phyloP scores from a whole-genome alignment of 1,140 invertebrate genomes.

The Meloidogyne floridensis region DNA sequence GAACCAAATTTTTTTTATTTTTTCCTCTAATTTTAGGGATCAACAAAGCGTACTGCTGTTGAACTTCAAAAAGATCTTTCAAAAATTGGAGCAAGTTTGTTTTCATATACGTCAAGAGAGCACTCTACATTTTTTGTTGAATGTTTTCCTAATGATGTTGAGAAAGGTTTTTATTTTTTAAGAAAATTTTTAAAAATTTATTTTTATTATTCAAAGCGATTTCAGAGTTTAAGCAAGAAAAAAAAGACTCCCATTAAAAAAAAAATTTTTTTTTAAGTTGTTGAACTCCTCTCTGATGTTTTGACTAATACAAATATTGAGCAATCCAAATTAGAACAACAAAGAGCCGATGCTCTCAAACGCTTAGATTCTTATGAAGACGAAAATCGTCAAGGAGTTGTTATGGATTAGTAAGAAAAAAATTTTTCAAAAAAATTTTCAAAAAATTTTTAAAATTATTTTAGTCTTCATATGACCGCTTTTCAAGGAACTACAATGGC shows the following conservation, averaged over 20 bases:
- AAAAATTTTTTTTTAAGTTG: constrained; percentile 69
- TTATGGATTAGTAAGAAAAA: constrained; percentile 78
- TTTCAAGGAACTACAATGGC: constrained; percentile 94
- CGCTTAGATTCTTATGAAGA: constrained; percentile 99
- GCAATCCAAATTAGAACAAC: constrained; percentile 87
- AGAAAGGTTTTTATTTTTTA: constrained; percentile 68
- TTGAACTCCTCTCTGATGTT: constrained; percentile 96
- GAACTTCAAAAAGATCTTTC: constrained; percentile 95
- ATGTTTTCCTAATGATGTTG: constrained; percentile 87
- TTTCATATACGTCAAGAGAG: constrained; percentile 96
- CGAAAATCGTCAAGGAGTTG: constrained; percentile 92
- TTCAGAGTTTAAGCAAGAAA: neutral
- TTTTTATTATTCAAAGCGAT: neutral
- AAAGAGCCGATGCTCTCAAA: constrained; percentile 90
- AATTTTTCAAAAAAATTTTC: neutral
- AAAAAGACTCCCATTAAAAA: neutral
- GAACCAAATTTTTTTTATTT: too few species aligned
- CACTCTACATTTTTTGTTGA: constrained; percentile 99
- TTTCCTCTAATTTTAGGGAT: constrained; percentile 73
- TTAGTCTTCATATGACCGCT: constrained; percentile 88
- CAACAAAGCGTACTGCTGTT: constrained; percentile 86
- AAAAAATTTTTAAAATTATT: neutral
- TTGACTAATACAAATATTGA: constrained; percentile 94
- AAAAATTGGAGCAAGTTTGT: constrained; percentile 96
- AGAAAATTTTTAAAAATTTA: neutral